Base-by-base conservation (phyloP, 37 sponge, comb jelly and placozoan genomes). In the Diacarnus erythraeanus region DNA sequence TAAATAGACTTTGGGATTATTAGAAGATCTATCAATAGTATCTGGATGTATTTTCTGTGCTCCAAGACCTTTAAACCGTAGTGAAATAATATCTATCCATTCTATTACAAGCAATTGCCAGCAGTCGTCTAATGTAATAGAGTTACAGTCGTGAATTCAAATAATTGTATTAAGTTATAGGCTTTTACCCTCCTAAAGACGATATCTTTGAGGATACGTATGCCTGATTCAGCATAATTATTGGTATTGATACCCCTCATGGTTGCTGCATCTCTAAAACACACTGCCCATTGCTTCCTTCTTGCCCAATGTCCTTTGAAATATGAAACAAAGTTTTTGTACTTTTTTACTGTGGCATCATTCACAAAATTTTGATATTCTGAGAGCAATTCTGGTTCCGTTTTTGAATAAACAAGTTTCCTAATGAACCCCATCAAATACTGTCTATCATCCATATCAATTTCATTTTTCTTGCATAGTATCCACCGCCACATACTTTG, bases 401-500 rank as follows among this genome's bases (percentile, higher is more conserved):
- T 18, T 9, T 68, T 38, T 35, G 69, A 9, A 37, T 68, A 68
- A 4, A 68, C 69, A 6, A 68, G 34, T 15, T 33, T 12, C 35
- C 35, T 68, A 8, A 20, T 35, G 9, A 21, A 35, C 3, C 35
- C 35, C 1, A 80, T 66, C 2, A 80, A 25, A 8, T 31, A 2
- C 8, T 10, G 23, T 9, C 71, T 27, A 69, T 80, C 80, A 1
- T 38, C 70, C 2, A 69, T 69, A 6, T 21, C n/a, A n/a, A 79
- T 69, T 44, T 31, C 1, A 34, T 79, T 79, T 8, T 65, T 44
- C 1, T 64, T 63, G 59, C 71, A 60, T 34, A 59, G 51, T 39
- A 81, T 72, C 82, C 82, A 81, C 4, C 73, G 71, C 74, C 82
- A 81, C 10, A 26, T 17, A 1, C 73, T 3, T 38, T 81, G 82